Evolutionary conservation across 2,797 vertebrate species (phyloP), one percentile per base, ranked within the genome.

Genomic region (Esox masquinongy): DNA sequence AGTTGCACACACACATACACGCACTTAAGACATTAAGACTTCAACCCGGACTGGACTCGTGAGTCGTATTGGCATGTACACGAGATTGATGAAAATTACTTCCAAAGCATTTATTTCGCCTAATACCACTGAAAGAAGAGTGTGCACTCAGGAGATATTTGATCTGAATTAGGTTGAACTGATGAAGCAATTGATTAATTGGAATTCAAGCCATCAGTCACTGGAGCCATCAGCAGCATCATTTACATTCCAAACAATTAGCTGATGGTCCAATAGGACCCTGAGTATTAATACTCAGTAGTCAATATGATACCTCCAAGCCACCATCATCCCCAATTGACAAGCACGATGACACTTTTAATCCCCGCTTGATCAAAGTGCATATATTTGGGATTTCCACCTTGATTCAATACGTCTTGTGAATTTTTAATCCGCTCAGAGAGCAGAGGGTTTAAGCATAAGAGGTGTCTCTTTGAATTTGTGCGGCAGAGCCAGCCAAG

Each of bases 191-290:
- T 95, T 97, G 97, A 99, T 97, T 97, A 96, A 98, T 96, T 96
- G 96, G 95, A 97, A 98, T 96, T 97, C 93, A 97, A 97, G 95
- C 96, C 96, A 97, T 97, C 96, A 95, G 95, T 97, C 96, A 97
- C 94, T 90, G 91, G 95, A 95, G 95, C 95, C 94, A 96, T 97
- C 94, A 96, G 90, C 93, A 95, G 94, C 94, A 96, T 96, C 94
- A 97, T 97, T 97, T 97, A 95, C 96, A 97, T 97, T 97, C 95
- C 94, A 95, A 97, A 97, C 95, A 97, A 97, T 96, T 95, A 95
- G 93, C 94, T 95, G 95, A 94, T 95, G 86, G 95, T 92, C 94
- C 94, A 94, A 94, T 88, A 95, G 95, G 94, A 95, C 88, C 90
- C 90, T 84, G 85, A 83, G 94, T 95, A 96, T 95, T 95, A 96